Base-by-base conservation (phyloP, 2,113 vertebrate species). In the Craseonycteris thonglongyai region DNA sequence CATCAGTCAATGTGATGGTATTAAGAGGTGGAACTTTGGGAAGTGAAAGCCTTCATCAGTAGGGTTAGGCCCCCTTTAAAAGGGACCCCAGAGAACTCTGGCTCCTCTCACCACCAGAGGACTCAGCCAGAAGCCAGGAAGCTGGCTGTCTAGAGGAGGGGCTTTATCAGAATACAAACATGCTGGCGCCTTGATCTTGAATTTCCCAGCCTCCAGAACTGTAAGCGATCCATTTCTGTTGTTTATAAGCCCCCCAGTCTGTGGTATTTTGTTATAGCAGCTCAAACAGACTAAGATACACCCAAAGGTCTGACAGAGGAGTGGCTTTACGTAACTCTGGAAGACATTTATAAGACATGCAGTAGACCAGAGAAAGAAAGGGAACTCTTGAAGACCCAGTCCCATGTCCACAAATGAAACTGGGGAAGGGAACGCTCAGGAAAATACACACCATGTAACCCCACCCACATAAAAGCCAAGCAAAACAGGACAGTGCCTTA, bases 341-440 rank as follows among this genome's bases (percentile, higher is more conserved):
- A 14, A 61, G 30, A 10, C 4, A 1, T 12, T 30, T 3, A 63
- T 26, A 40, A 79, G 26, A 35, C 42, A n/a, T 0, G 22, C 0
- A 19, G n/a, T 4, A 33, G 12, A 10, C n/a, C n/a, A 61, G 2
- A 38, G 69, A 54, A 61, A 88, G 81, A 49, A 2, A 45, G n/a
- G 74, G 56, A 24, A 40, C 5, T 21, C 7, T 1, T 42, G 7
- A 68, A n/a, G 58, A 61, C 6, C 26, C 40, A 0, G 22, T 1
- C 49, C 1, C 49, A n/a, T 1, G 51, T 40, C 13, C 35, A 1
- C 1, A 0, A 18, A 35, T 24, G 38, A 81, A 63, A 1, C 12
- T 0, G 0, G 21, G 65, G 18, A 40, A 5, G 2, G 42, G 16
- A 16, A 45, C 16, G 1, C 66, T 54, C 33, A 6, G 33, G 75